Base-by-base conservation (phyloP, 2,888 invertebrate genomes). In the Xylocampa areola region DNA sequence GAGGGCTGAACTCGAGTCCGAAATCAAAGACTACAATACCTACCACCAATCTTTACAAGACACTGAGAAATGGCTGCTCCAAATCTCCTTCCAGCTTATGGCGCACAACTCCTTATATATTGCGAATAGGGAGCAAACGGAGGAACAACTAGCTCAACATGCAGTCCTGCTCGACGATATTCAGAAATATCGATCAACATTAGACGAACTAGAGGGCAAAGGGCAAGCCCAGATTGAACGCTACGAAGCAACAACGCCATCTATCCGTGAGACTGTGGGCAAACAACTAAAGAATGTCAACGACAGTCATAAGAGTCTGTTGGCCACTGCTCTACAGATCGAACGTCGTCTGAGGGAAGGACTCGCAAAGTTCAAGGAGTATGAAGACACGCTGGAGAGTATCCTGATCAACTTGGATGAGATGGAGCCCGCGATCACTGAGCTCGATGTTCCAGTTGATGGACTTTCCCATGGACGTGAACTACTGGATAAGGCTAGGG, bases 51-150 rank as follows among this genome's bases (percentile, higher is more conserved):
- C 97, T 8, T 92, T 99, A 17, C 99, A 99, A 92, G 98, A 98
- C 76, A 97, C 97, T 0, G 99, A 99, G 86, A 98, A 98, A 85
- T 99, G 99, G 99, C 91, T 99, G 39, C 89, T 99, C 17, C 98
- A 98, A 89, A 97, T 98, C 45, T 98, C 98, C 1, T 98, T 98
- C 95, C 97, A 98, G 82, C 94, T 99, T 0, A 98, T 99, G 98
- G 97, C 98, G 0, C 98, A 98, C 83, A 99, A 99, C 86, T 98
- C 98, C 0, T 93, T 98, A 14, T 98, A 98, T 82, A 98, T 98
- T 60, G 97, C 97, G 4, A 98, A 97, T 80, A 95, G 98, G 53
- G 97, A 98, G 74, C 98, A 99, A 86, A 98, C 98, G 0, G 96
- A 97, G 77, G 97, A 98, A 68, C 98, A 98, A 88, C 95, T 98